Conservation (phyloP, 2,888 invertebrate genomes). For the Melangyna quadrimaculata region DNA sequence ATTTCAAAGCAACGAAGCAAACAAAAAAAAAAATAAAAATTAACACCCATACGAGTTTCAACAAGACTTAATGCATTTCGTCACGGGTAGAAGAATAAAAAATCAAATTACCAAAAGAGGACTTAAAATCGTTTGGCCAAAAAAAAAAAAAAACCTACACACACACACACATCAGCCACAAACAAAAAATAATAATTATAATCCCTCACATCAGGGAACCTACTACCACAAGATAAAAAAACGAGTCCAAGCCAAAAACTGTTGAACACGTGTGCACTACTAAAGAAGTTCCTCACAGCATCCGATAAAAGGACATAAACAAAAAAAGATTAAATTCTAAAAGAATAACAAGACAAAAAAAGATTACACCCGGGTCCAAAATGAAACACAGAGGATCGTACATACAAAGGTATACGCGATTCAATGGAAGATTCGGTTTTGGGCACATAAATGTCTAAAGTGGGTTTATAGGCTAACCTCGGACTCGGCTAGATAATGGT, state of each 20-base stretch:
- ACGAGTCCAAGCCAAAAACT: constrained; percentile 31
- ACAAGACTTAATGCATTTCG: constrained; percentile 58
- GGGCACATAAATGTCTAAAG: constrained; percentile 19
- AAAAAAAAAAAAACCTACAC: constrained; percentile 57
- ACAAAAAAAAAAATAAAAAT: neutral
- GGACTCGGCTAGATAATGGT: constrained; percentile 53
- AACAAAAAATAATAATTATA: constrained; percentile 11
- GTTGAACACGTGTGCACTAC: constrained; percentile 68
- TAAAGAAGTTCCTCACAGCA: constrained; percentile 43
- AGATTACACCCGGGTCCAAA: constrained; percentile 36
- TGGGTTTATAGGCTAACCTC: constrained; percentile 64
- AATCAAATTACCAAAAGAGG: constrained; percentile 59
- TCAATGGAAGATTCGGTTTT: neutral
- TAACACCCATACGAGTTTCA: constrained; percentile 26
- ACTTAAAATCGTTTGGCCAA: constrained; percentile 27
- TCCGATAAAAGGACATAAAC: constrained; percentile 55
- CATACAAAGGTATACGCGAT: neutral
- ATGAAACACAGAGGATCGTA: neutral
- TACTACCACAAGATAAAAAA: constrained; percentile 50
- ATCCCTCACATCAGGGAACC: constrained; percentile 60
- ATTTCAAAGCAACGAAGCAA: constrained; percentile 6
- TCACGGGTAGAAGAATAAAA: constrained; percentile 53
- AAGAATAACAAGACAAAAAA: constrained; percentile 25
- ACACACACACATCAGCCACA: constrained; percentile 34
- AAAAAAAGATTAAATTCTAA: neutral